Percentiles rank a stretch among this genome's conserved stretches.
Conservation (phyloP, 2,113 vertebrate species). For the Pangasianodon gigas region DNA sequence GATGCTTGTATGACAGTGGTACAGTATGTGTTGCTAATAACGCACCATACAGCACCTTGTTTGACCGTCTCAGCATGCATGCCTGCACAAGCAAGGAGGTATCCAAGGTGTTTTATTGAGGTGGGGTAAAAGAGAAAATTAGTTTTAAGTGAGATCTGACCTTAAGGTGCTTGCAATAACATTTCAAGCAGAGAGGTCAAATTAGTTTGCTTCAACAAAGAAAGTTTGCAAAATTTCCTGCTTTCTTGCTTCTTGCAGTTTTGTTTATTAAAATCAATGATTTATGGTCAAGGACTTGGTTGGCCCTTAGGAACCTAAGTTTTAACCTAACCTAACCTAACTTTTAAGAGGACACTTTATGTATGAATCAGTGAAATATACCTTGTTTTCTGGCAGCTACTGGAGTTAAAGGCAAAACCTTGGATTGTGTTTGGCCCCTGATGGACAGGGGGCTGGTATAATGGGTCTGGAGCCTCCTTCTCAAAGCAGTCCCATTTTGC, state of each 20-base stretch:
- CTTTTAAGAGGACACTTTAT: background rate
- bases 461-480: slow-evolving; percentile 50
- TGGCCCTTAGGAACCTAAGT: background rate
- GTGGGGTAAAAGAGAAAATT: background rate
- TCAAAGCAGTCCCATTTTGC: slow-evolving; percentile 66
- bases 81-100: background rate
- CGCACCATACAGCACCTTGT: background rate
- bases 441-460: slow-evolving; percentile 57
- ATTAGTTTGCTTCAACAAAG: no score
- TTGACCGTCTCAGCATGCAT: background rate
- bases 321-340: background rate
- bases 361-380: background rate
- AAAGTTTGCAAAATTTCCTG: background rate
- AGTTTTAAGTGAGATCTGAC: no score
- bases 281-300: background rate
- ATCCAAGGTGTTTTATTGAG: background rate
- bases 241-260: background rate
- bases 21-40: background rate
- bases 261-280: background rate
- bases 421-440: background rate
- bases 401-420: slow-evolving; percentile 64
- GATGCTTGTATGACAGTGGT: background rate
- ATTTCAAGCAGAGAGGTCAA: background rate
- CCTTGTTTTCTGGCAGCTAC: slow-evolving; percentile 54
- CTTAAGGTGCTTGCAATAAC: background rate